These are phyloP conservation scores for Balanococcus diminutus DNA, from an alignment of 2,888 invertebrate species.

Conservation along the genomic window DNA sequence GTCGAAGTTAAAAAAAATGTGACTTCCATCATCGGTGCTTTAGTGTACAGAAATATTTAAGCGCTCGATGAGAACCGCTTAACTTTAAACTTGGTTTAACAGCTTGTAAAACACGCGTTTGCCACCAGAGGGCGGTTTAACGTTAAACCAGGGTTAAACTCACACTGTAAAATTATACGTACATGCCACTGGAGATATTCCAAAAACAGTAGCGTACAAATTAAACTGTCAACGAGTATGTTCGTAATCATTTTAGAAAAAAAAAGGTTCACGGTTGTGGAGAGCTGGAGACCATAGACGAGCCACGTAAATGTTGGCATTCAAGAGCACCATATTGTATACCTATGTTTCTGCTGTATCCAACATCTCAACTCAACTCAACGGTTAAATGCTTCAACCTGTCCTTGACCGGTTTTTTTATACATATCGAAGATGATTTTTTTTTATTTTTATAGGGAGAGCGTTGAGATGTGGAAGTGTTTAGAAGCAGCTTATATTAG, in stretches of 20 bases:
- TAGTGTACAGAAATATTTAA: too few species aligned
- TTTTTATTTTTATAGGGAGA: background rate
- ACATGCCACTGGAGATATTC: background rate
- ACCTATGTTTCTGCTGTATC: background rate
- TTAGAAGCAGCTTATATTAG: background rate
- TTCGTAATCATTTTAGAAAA: background rate
- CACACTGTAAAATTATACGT: too few species aligned
- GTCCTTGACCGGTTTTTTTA: constrained; percentile 23
- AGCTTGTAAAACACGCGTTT: too few species aligned
- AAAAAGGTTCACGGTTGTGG: background rate
- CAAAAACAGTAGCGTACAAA: constrained; percentile 8
- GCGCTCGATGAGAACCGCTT: too few species aligned
- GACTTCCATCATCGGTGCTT: too few species aligned
- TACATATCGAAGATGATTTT: background rate
- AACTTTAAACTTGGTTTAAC: too few species aligned
- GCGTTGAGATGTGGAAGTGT: background rate
- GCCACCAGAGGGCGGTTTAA: background rate
- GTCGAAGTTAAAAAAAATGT: background rate
- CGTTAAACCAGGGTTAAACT: too few species aligned
- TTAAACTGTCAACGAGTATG: constrained; percentile 31
- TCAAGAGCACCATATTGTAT: background rate
- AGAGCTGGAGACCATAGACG: background rate
- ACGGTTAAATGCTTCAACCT: constrained; percentile 4
- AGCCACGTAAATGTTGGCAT: background rate
- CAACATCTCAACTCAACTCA: background rate